A percentile compares a stretch with the other conserved stretches of the same genome.
These are phyloP conservation scores for Caerostris darwini DNA, from an alignment of 1,140 invertebrate species.

Conservation along the genomic window DNA sequence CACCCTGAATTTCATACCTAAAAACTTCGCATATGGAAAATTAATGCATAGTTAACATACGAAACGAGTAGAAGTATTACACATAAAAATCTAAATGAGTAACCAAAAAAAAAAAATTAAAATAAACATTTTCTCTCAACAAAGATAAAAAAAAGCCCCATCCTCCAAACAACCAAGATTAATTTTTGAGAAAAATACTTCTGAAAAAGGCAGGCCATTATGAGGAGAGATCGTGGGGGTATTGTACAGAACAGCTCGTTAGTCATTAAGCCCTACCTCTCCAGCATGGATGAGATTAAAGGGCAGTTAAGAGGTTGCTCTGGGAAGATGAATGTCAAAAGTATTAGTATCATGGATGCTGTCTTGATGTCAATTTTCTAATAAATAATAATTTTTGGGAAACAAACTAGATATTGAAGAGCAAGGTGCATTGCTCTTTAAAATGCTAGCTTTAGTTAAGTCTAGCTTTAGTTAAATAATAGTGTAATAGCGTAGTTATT, in stretches of 20 bases:
- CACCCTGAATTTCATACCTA: too few relatives aligned
- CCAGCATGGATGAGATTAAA: not conserved
- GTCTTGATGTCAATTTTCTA: too few relatives aligned
- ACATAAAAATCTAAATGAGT: not conserved
- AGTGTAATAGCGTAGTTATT: too few relatives aligned
- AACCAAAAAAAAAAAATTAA: not conserved
- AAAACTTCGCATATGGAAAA: too few relatives aligned
- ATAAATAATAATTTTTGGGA: too few relatives aligned
- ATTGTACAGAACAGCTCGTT: not conserved
- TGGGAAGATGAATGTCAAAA: not conserved
- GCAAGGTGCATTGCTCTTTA: too few relatives aligned
- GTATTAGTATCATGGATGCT: not conserved
- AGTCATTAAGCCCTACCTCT: not conserved
- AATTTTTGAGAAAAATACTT: not conserved
- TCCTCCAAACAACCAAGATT: not conserved
- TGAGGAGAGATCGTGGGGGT: not conserved
- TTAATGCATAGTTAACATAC: too few relatives aligned
- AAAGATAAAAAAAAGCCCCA: not conserved
- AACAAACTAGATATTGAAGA: too few relatives aligned
- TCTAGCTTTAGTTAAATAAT: too few relatives aligned
- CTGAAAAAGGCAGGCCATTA: not conserved
- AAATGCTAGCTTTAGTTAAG: too few relatives aligned
- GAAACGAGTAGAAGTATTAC: too few relatives aligned
- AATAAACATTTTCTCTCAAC: not conserved
- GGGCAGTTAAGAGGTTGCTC: constrained; percentile 8